Conservation (phyloP, 2,888 invertebrate genomes). For the Polyploca ridens region DNA sequence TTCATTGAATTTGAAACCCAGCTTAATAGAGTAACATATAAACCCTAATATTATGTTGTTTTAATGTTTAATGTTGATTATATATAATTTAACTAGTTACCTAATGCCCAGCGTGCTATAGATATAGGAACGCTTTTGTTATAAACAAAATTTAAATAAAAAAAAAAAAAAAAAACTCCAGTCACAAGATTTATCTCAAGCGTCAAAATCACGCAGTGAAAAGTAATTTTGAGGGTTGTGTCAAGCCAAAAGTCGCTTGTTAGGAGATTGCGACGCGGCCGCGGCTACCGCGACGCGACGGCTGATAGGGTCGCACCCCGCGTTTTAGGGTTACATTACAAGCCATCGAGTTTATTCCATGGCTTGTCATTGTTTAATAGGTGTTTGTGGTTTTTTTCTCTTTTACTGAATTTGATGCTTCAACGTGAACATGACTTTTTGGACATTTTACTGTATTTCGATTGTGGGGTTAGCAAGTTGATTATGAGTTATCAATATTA, state of each 20-base stretch:
- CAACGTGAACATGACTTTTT: slow-evolving; percentile 7
- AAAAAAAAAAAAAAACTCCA: slow-evolving; percentile 12
- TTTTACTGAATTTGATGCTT: slow-evolving; percentile 23
- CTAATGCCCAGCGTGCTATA: too few species aligned
- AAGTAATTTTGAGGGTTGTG: slow-evolving; percentile 31
- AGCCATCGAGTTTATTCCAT: slow-evolving; percentile 39
- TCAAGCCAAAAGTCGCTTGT: slow-evolving; percentile 58
- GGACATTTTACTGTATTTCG: neutral
- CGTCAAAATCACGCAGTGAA: slow-evolving; percentile 32
- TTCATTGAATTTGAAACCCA: too few species aligned
- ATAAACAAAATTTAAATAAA: too few species aligned
- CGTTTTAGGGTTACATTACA: slow-evolving; percentile 50
- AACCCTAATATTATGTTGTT: too few species aligned
- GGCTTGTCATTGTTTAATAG: slow-evolving; percentile 38
- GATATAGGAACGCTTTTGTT: too few species aligned
- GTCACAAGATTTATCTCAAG: slow-evolving; percentile 41
- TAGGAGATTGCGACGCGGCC: slow-evolving; percentile 49
- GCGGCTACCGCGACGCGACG: slow-evolving; percentile 23
- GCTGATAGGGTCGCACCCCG: slow-evolving; percentile 53
- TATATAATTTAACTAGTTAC: too few species aligned
- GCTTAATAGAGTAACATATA: too few species aligned
- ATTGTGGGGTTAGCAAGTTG: too few species aligned
- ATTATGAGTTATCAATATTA: too few species aligned
- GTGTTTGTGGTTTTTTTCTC: slow-evolving; percentile 38
- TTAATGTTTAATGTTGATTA: too few species aligned